A percentile compares a stretch with the other conserved stretches of the same genome.
Conservation (phyloP, 2,113 vertebrate genomes). For the Pungitius pungitius region DNA sequence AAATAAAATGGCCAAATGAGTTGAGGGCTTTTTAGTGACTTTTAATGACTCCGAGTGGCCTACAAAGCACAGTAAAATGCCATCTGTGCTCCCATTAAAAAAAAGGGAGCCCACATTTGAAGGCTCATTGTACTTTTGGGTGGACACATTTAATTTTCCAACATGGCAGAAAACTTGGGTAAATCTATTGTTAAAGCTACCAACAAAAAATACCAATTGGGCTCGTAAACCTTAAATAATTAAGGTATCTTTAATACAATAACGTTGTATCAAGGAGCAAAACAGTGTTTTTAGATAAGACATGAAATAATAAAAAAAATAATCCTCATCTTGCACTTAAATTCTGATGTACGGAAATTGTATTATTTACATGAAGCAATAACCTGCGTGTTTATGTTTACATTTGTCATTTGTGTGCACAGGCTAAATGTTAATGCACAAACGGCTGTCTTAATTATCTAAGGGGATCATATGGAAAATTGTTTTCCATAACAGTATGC, state of each 20-base stretch:
- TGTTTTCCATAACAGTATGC: slow-evolving; percentile 51
- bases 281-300: not conserved
- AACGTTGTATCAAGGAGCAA: slow-evolving; percentile 8
- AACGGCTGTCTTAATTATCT: slow-evolving; percentile 45
- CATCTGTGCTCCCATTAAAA: slow-evolving; percentile 75
- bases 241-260: slow-evolving; percentile 10
- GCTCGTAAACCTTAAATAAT: not conserved
- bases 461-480: slow-evolving; percentile 37
- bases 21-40: slow-evolving; percentile 45
- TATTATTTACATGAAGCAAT: slow-evolving; percentile 3
- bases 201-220: slow-evolving; percentile 34
- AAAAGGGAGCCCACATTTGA: slow-evolving; percentile 54
- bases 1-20: slow-evolving; percentile 39
- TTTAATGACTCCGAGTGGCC: slow-evolving; percentile 36
- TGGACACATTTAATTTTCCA: slow-evolving; percentile 41
- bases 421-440: slow-evolving; percentile 1
- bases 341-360: not conserved
- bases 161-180: slow-evolving; percentile 38
- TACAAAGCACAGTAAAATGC: slow-evolving; percentile 63
- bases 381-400: slow-evolving; percentile 33
- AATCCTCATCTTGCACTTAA: not conserved
- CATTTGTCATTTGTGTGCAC: slow-evolving; percentile 17
- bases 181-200: slow-evolving; percentile 34
- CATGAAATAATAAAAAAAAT: slow-evolving; percentile 3
- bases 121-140: slow-evolving; percentile 53